phyloP scores from a whole-genome alignment of 2,888 invertebrate genomes.

The Cheilosia pagana region DNA sequence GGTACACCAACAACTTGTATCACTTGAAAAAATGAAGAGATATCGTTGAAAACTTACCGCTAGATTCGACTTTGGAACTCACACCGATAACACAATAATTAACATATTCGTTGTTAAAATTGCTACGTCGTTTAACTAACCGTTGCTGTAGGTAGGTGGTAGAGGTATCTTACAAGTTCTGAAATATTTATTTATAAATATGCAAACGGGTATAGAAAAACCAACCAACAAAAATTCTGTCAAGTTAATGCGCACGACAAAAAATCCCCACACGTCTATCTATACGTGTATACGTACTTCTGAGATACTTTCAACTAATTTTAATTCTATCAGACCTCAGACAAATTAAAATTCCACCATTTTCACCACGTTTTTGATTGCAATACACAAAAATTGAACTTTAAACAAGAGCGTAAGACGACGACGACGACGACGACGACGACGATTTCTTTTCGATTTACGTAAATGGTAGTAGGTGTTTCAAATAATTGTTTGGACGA shows the following conservation, averaged over 20 bases:
- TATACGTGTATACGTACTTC: slow-evolving; percentile 7
- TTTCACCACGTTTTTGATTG: slow-evolving; percentile 12
- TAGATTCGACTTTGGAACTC: slow-evolving; percentile 16
- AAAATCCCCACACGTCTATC: slow-evolving; percentile 38
- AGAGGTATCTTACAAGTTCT: slow-evolving; percentile 16
- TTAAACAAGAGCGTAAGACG: slow-evolving; percentile 33
- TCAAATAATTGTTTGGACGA: not conserved
- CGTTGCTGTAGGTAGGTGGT: too few relatives aligned
- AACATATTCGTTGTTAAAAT: slow-evolving; percentile 9
- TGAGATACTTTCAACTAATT: slow-evolving; percentile 27
- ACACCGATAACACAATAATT: slow-evolving; percentile 20
- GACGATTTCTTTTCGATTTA: slow-evolving; percentile 6
- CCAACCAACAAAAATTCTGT: slow-evolving; percentile 24
- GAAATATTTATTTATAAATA: slow-evolving; percentile 42
- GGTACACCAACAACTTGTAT: not conserved
- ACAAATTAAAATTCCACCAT: slow-evolving; percentile 30
- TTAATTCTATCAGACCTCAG: slow-evolving; percentile 36
- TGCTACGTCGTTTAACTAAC: slow-evolving; percentile 7
- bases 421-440: too few relatives aligned
- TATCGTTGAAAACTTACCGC: slow-evolving; percentile 44
- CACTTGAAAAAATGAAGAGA: not conserved
- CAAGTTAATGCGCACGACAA: slow-evolving; percentile 55
- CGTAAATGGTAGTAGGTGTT: slow-evolving; percentile 4
- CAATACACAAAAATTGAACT: slow-evolving; percentile 19
- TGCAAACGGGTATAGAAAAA: slow-evolving; percentile 34